Percentiles rank a stretch among this genome's conserved stretches.
Conservation (phyloP, 2,888 invertebrate genomes). For the Gortyna flavago region DNA sequence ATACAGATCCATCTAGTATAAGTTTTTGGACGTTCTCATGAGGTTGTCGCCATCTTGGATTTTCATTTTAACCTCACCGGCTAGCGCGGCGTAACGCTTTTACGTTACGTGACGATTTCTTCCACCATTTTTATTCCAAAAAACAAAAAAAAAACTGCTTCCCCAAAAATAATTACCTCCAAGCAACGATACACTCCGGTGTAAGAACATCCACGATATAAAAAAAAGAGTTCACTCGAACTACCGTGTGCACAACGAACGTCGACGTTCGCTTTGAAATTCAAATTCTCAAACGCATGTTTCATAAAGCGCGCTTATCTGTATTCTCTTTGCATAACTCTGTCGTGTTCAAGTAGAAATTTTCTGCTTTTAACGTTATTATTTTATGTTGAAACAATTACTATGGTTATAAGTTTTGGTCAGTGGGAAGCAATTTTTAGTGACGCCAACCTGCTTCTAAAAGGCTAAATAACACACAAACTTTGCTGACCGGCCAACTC, state of each 20-base stretch:
- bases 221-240: conserved; percentile 61
- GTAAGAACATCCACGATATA: conserved; percentile 35
- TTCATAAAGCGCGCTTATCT: conserved; percentile 71
- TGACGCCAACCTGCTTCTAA: neutral
- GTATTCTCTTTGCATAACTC: conserved; percentile 69
- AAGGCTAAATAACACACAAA: neutral
- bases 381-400: conserved; percentile 53
- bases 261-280: conserved; percentile 71
- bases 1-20: neutral
- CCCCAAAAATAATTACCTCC: neutral
- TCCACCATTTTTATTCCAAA: neutral
- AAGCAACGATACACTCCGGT: conserved; percentile 27
- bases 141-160: neutral
- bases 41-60: neutral
- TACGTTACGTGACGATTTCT: neutral
- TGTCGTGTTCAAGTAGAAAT: conserved; percentile 53
- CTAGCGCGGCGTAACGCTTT: neutral
- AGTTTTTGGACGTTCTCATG: neutral
- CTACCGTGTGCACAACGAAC: conserved; percentile 61
- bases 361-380: conserved; percentile 59
- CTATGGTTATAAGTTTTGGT: neutral
- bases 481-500: neutral
- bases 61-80: neutral
- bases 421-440: neutral
- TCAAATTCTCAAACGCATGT: conserved; percentile 74